Base-by-base conservation (phyloP, 2,888 invertebrate species). In the Anoplius nigerrimus region DNA sequence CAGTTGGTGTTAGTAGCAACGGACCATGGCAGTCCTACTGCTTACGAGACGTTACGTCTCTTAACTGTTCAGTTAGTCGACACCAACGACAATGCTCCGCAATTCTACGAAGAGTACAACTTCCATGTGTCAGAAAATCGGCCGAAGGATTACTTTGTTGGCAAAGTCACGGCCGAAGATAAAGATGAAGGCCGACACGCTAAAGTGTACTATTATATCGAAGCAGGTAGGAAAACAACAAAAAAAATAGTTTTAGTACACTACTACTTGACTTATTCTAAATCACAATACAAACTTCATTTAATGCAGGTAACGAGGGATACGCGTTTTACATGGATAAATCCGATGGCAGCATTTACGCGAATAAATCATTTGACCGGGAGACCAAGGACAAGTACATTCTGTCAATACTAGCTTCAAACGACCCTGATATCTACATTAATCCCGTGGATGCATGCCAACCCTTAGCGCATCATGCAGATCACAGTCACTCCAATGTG, bases 101-200 rank as follows among this genome's bases (percentile, higher is more conserved):
- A 93, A 82, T 97, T 96, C 86, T 91, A 92, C 0, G 91, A 92
- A 58, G 90, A 91, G 1, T 94, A 95, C 84, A 92, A 92, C 74
- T 95, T 96, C 80, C 91, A 90, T 27, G 89, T 96, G 5, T 90
- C 90, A 45, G 96, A 97, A 89, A 96, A 96, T 87, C 87, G 86
- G 15, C 88, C 87, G 1, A 87, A 85, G 60, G 87, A 87, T 77
- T 86, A 84, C 70, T 80, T 85, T 13, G 82, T 88, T 90, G 95
- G 95, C 8, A 92, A 92, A 81, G 93, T 95, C 0, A 92, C 92
- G 78, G 95, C 95, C 0, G 90, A 92, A 6, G 95, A 95, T 85
- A 92, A 92, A 70, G 96, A 96, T 77, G 93, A 94, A 67, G 96
- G 95, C 2, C 93, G 94, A 58, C 94, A 95, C 80, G 95, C 95